Evolutionary conservation across 2,113 vertebrate genomes (phyloP), one percentile per base, ranked within the genome.

Genomic region (Nansenia antarctica): DNA sequence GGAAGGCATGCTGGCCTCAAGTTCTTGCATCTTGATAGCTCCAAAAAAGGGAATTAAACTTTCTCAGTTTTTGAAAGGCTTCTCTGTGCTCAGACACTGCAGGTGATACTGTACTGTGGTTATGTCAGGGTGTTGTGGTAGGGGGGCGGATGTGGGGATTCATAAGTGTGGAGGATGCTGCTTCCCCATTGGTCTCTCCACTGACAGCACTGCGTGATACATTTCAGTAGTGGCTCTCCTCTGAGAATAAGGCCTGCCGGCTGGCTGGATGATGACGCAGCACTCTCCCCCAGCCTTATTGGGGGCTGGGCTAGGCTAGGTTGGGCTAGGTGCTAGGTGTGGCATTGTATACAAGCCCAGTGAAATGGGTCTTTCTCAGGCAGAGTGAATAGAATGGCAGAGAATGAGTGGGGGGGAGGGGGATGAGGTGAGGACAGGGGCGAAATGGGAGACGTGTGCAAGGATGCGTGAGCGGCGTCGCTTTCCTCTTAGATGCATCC

Each of bases 361-460:
- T 9, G 68, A 62, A 74, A 65, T 34, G 64, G 42, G 53, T 77
- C 6, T 22, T 73, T 79, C 73, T 70, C 31, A 74, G 61, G 67
- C 66, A 67, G 74, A 77, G 0, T 24, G 30, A 35, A 34, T 67
- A 39, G 1, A 27, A 34, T 29, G 49, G 6, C 20, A 37, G 57
- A 37, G 1, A 42, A 24, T 35, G 66, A 59, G 55, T 22, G 67
- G 67, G 67, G 64, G 47, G 68, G 71, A 27, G 70, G 45, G 53
- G 70, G 62, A 65, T 29, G 24, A 37, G 35, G 64, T 64, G 61
- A 84, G 81, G 77, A 80, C 77, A 82, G 54, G 39, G 35, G 61
- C 69, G 66, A 80, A 76, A 82, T 69, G 35, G 73, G 42, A 39
- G 70, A 74, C 67, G 57, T 79, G 75, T 77, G 77, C 77, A 82